Base-by-base conservation (phyloP, 1,140 invertebrate genomes). In the Asobara japonica region DNA sequence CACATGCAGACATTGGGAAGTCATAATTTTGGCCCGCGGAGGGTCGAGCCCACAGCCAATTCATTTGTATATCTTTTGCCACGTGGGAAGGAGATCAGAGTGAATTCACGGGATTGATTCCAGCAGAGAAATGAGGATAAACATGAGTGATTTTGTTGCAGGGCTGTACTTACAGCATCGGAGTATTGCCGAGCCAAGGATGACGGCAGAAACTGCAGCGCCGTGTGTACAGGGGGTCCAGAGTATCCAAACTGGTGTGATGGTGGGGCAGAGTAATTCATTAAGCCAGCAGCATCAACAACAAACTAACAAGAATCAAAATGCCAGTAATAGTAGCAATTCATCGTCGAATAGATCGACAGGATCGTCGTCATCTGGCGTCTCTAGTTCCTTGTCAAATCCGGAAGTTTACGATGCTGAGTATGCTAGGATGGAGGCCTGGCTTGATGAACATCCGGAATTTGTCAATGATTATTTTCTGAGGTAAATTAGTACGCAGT, bases 391-490 rank as follows among this genome's bases (percentile, higher is more conserved):
- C 38, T 80, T 79, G 79, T 84, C 88, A 80, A 89, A 88, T 81
- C 87, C 86, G 77, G 88, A 82, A 82, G 88, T 85, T 81, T 95
- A 95, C 85, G 93, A 96, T 86, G 91, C 93, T 31, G 94, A 96
- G 84, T 95, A 94, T 83, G 93, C 94, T 11, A 90, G 92, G 45
- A 95, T 96, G 86, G 95, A 97, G 86, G 91, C 95, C 72, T 98
- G 97, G 97, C 91, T 98, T 61, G 97, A 98, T 87, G 96, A 98
- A 83, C 96, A 98, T 88, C 96, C 95, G 70, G 95, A 97, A 83
- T 98, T 98, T 86, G 93, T 96, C 69, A 93, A 96, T 81, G 95
- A 97, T 84, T 98, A 98, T 88, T 97, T 98, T 85, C 90, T 97
- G 78, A 94, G 95, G 94, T 96, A 79, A 83, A 80, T 75, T 48